Evolutionary conservation across 1,140 invertebrate genomes (phyloP).

Genomic region (Drosophila sulfurigaster): DNA sequence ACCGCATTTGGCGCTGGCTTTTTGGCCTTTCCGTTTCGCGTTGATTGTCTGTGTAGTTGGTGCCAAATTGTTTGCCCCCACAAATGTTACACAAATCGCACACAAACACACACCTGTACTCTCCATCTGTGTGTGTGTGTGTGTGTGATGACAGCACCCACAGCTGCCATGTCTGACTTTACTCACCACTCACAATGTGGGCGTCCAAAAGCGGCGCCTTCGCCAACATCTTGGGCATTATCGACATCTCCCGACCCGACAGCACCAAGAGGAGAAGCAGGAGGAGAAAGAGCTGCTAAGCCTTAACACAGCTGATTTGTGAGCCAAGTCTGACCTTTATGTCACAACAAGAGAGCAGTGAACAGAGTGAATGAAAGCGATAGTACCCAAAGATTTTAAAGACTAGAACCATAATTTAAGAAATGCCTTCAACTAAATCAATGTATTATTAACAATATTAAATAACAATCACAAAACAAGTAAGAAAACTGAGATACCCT

Average conservation of each 20-base stretch:
- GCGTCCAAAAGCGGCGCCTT: constrained; percentile 46
- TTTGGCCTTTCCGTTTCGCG: constrained; percentile 75
- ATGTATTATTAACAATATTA: no score
- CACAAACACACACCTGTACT: constrained; percentile 7
- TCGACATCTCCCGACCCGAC: no score
- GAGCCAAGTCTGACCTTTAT: constrained; percentile 9
- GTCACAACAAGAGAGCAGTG: background rate
- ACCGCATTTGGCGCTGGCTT: constrained; percentile 70
- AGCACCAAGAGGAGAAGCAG: background rate
- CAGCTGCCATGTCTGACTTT: constrained; percentile 20
- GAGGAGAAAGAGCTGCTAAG: background rate
- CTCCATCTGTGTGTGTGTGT: constrained; percentile 18
- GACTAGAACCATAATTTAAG: no score
- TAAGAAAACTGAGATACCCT: no score
- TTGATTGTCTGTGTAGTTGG: constrained; percentile 62
- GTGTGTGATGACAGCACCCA: constrained; percentile 68
- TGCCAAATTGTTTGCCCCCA: constrained; percentile 78
- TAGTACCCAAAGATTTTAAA: background rate
- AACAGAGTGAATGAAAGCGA: background rate
- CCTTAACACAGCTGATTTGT: constrained; percentile 13
- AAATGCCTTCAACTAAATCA: no score
- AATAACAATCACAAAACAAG: no score
- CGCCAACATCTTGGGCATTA: background rate
- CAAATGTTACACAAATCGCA: constrained; percentile 59
- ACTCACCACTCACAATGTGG: constrained; percentile 44